These are phyloP conservation scores for Dynastes hyllus DNA, from an alignment of 2,888 invertebrate species.

Conservation along the genomic window DNA sequence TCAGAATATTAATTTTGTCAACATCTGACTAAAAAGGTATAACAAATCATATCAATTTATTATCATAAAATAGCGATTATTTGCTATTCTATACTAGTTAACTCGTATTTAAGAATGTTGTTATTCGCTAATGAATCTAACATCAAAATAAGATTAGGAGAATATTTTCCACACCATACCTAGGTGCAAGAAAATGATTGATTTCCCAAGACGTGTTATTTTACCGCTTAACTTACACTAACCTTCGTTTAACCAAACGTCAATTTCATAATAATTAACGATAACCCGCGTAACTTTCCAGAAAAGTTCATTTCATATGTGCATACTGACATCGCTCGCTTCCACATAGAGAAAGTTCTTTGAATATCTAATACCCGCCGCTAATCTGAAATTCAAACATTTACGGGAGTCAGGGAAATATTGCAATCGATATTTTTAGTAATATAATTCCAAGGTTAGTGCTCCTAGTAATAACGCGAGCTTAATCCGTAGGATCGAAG, in stretches of 20 bases:
- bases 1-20: too few relatives aligned
- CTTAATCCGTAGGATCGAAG: conserved; percentile 10
- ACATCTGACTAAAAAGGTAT: too few relatives aligned
- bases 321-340: neutral
- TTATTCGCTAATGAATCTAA: too few relatives aligned
- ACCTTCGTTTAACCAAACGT: neutral
- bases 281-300: neutral
- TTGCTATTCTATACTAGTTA: too few relatives aligned
- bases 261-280: neutral
- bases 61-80: too few relatives aligned
- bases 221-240: neutral
- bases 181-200: neutral
- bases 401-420: conserved; percentile 1
- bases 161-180: neutral
- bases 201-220: neutral
- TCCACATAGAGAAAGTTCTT: neutral
- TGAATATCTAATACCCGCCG: neutral
- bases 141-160: too few relatives aligned
- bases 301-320: conserved; percentile 2
- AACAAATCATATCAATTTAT: too few relatives aligned
- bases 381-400: conserved; percentile 36
- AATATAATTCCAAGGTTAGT: conserved; percentile 2
- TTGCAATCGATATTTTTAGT: conserved; percentile 33
- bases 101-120: too few relatives aligned
- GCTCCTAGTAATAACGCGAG: conserved; percentile 6